Percentiles rank a stretch among this genome's conserved stretches.
phyloP scores from a whole-genome alignment of 2,888 invertebrate species.

The Azorinus chamasolen region DNA sequence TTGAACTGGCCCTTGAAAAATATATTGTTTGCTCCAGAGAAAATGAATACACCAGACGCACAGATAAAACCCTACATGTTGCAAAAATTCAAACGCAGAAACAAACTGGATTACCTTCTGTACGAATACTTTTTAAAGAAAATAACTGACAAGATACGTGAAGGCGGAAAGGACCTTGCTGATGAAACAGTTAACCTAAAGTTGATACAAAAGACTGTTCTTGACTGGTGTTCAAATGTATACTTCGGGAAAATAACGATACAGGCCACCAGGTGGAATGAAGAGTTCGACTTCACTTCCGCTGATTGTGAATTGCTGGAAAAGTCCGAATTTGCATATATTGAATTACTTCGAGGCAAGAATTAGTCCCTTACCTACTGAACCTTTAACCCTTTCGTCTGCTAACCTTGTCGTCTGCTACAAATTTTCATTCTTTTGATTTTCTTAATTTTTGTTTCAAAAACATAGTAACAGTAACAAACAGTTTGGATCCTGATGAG shows the following conservation, averaged over 20 bases:
- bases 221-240: not conserved
- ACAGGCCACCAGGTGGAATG: not conserved
- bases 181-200: constrained; percentile 15
- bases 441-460: too few relatives aligned
- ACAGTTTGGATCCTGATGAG: too few relatives aligned
- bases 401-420: too few relatives aligned
- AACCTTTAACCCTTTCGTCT: too few relatives aligned
- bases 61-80: constrained; percentile 1
- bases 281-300: not conserved
- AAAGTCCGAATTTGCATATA: not conserved
- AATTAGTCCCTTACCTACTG: too few relatives aligned
- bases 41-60: not conserved
- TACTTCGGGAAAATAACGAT: not conserved
- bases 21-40: constrained; percentile 13
- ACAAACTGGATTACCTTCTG: constrained; percentile 11
- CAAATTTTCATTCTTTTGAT: too few relatives aligned
- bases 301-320: not conserved
- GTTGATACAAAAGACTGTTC: not conserved
- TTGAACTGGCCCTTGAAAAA: constrained; percentile 7
- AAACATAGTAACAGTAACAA: too few relatives aligned
- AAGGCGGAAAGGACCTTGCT: not conserved
- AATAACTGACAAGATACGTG: constrained; percentile 1
- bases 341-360: not conserved
- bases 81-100: constrained; percentile 12
- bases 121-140: constrained; percentile 16